Evolutionary conservation across 1,140 invertebrate genomes (phyloP).

Genomic region (Leptinotarsa texana): DNA sequence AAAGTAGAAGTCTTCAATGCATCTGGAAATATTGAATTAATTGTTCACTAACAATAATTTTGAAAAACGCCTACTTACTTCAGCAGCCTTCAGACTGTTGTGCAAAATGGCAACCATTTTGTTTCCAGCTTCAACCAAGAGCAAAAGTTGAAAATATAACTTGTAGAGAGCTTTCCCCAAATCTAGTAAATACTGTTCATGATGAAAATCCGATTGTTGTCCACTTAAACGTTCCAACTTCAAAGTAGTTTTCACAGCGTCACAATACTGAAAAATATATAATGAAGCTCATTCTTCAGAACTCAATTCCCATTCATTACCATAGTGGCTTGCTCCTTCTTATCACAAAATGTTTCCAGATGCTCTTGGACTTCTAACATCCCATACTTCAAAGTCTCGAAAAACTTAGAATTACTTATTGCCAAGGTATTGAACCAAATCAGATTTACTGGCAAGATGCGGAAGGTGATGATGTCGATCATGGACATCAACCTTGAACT

Average conservation of each 20-base stretch:
- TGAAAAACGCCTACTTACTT: conserved; percentile 46
- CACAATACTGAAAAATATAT: conserved; percentile 47
- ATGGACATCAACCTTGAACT: conserved; percentile 47
- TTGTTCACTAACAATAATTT: no score
- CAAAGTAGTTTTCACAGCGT: conserved; percentile 70
- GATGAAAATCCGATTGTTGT: conserved; percentile 60
- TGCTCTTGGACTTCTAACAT: conserved; percentile 95
- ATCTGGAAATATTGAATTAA: no score
- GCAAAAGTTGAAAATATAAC: conserved; percentile 88
- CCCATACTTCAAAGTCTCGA: conserved; percentile 82
- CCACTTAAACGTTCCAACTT: conserved; percentile 75
- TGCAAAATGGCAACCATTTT: conserved; percentile 79
- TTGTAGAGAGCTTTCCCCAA: conserved; percentile 87
- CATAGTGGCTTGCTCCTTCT: conserved; percentile 87
- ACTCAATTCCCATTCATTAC: conserved; percentile 57
- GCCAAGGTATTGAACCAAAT: conserved; percentile 73
- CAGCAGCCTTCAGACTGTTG: conserved; percentile 59
- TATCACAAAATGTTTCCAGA: conserved; percentile 91
- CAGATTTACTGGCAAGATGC: conserved; percentile 54
- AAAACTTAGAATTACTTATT: conserved; percentile 66
- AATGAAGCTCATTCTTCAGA: no score
- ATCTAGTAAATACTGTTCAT: conserved; percentile 71
- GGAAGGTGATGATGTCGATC: conserved; percentile 50
- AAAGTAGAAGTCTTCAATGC: no score
- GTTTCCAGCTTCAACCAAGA: conserved; percentile 88